Evolutionary conservation across 1,140 invertebrate species (phyloP), one percentile per base, ranked within the genome.

Genomic region (Nixonia krombeini): DNA sequence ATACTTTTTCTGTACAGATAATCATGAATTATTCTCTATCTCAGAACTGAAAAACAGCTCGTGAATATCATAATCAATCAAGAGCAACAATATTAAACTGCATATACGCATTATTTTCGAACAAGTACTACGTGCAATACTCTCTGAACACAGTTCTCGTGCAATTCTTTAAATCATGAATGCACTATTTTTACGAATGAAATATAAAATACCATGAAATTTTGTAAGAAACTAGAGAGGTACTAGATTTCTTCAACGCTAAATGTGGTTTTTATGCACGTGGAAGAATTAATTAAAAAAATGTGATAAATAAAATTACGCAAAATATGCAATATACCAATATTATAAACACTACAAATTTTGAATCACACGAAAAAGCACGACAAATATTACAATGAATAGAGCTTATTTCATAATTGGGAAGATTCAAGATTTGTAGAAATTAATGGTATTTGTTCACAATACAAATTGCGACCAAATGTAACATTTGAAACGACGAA

Each of bases 341-440:
- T n/a, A n/a, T n/a, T n/a, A n/a, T n/a, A n/a, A n/a, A n/a, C n/a
- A n/a, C n/a, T n/a, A 9, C 25, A 26, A 26, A 26, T 26, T 26
- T 9, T 9, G 9, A 26, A 4, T 5, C 9, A 9, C 38, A 10
- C 18, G 37, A 41, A 52, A 52, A 41, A 41, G 7, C 15, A 1
- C 17, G 29, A 31, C 3, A 10, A 31, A 10, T 10, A n/a, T 37
- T n/a, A 12, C 12, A 12, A 26, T 4, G 26, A 46, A 18, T 16
- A 61, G 21, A 33, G 6, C 25, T 25, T 45, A 46, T 17, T 46
- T 45, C 31, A 59, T 35, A 50, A 61, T 47, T 8, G 6, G 33
- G 26, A 61, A 61, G 44, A 23, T 46, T 61, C 28, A 61, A 61
- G 31, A 52, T 41, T 21, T n/a, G n/a, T n/a, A n/a, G n/a, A n/a